These are phyloP conservation scores for Drosophila robusta DNA, from an alignment of 2,888 invertebrate species.

Conservation along the genomic window DNA sequence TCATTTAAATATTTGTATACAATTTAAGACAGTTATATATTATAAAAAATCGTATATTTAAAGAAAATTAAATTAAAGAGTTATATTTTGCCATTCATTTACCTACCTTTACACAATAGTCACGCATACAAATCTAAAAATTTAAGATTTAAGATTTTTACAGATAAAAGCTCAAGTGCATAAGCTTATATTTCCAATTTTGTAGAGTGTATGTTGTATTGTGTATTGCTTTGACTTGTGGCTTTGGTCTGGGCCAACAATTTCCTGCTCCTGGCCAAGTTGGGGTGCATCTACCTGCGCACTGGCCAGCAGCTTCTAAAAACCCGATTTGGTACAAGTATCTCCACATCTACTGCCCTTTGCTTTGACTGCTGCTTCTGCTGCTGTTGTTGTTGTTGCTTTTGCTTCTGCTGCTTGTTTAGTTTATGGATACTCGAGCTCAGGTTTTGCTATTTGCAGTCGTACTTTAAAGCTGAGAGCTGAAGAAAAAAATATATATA, in stretches of 20 bases:
- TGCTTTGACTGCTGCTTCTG: conserved; percentile 26
- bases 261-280: conserved; percentile 54
- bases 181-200: no score
- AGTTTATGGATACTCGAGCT: conserved; percentile 71
- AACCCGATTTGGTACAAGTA: conserved; percentile 54
- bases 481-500: background rate
- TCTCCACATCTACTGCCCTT: conserved; percentile 53
- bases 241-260: conserved; percentile 50
- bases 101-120: no score
- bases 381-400: conserved; percentile 19
- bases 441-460: conserved; percentile 69
- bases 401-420: conserved; percentile 50
- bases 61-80: no score
- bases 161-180: no score
- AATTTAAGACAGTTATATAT: no score
- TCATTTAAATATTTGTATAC: no score
- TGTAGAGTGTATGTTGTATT: no score
- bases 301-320: conserved; percentile 49
- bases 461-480: conserved; percentile 45
- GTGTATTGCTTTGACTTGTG: conserved; percentile 18
- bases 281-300: conserved; percentile 62
- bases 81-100: no score
- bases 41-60: no score
- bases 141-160: no score
- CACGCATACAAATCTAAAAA: no score